Conservation (phyloP, 2,797 vertebrate genomes). For the Microctenopoma lineatum region DNA sequence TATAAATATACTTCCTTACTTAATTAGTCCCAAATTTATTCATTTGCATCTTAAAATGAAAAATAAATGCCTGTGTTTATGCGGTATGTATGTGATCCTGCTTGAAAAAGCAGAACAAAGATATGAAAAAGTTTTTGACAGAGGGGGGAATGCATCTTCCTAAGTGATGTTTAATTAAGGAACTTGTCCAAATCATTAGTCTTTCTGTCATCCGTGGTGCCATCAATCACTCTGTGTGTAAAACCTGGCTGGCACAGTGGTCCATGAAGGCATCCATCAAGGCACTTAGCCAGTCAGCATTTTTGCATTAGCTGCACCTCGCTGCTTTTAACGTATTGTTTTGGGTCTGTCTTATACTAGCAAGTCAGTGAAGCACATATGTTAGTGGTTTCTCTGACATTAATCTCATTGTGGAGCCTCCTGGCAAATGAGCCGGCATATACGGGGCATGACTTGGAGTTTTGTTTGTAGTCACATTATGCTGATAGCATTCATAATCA, state of each 20-base stretch:
- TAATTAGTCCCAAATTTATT: slow-evolving; percentile 41
- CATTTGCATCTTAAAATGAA: slow-evolving; percentile 31
- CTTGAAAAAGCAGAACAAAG: slow-evolving; percentile 7
- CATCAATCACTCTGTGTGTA: slow-evolving; percentile 76
- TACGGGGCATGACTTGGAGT: background rate
- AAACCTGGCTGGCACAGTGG: slow-evolving; percentile 60
- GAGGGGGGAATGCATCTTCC: slow-evolving; percentile 54
- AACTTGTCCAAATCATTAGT: slow-evolving; percentile 81
- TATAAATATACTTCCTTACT: slow-evolving; percentile 40
- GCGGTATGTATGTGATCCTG: background rate
- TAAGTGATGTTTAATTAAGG: slow-evolving; percentile 85
- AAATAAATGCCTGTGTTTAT: background rate
- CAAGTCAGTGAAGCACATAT: slow-evolving; percentile 16
- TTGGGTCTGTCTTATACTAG: slow-evolving; percentile 39
- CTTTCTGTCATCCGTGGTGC: slow-evolving; percentile 71
- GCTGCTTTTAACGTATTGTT: slow-evolving; percentile 40
- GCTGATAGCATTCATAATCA: background rate
- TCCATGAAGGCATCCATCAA: slow-evolving; percentile 72
- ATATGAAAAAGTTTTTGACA: slow-evolving; percentile 3
- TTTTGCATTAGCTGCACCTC: slow-evolving; percentile 65
- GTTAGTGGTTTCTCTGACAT: slow-evolving; percentile 16
- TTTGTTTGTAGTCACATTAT: slow-evolving; percentile 2
- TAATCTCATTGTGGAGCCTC: slow-evolving; percentile 13
- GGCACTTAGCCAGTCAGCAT: slow-evolving; percentile 63
- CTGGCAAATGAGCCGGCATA: slow-evolving; percentile 20